phyloP scores from a whole-genome alignment of 1,140 invertebrate genomes.

The Trichonephila inaurata region DNA sequence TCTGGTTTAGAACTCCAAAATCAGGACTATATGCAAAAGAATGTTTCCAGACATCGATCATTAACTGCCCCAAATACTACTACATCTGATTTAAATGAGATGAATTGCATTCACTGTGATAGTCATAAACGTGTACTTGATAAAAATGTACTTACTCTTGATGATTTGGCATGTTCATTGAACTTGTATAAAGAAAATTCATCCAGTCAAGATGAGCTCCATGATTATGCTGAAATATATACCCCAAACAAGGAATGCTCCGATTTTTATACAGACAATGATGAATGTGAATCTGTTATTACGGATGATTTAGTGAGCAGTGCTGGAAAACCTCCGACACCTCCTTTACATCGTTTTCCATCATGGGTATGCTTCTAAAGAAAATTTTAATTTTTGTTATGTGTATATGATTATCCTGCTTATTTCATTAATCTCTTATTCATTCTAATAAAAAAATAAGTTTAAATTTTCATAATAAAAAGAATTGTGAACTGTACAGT shows the following conservation, averaged over 20 bases:
- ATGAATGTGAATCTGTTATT: conserved; percentile 77
- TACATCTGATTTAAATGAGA: conserved; percentile 2
- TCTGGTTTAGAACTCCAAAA: not conserved
- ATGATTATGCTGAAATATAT: conserved; percentile 96
- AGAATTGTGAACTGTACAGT: no score
- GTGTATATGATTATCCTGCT: no score
- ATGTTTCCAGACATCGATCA: not conserved
- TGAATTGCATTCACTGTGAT: not conserved
- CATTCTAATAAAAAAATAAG: no score
- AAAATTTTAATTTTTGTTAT: no score
- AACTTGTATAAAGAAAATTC: conserved; percentile 62
- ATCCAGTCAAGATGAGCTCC: conserved; percentile 84
- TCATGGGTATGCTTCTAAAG: conserved; percentile 78
- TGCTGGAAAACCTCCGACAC: conserved; percentile 86
- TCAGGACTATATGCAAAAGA: not conserved
- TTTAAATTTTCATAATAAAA: no score
- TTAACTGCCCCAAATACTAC: conserved; percentile 14
- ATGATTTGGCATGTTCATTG: conserved; percentile 33
- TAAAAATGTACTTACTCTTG: conserved; percentile 44
- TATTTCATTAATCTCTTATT: no score
- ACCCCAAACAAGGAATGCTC: conserved; percentile 91
- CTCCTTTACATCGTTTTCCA: conserved; percentile 88
- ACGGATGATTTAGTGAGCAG: conserved; percentile 81
- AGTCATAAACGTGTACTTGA: conserved; percentile 19
- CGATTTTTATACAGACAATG: conserved; percentile 81